Evolutionary conservation across 2,888 invertebrate species (phyloP).

Genomic region (Augiades crinisus): DNA sequence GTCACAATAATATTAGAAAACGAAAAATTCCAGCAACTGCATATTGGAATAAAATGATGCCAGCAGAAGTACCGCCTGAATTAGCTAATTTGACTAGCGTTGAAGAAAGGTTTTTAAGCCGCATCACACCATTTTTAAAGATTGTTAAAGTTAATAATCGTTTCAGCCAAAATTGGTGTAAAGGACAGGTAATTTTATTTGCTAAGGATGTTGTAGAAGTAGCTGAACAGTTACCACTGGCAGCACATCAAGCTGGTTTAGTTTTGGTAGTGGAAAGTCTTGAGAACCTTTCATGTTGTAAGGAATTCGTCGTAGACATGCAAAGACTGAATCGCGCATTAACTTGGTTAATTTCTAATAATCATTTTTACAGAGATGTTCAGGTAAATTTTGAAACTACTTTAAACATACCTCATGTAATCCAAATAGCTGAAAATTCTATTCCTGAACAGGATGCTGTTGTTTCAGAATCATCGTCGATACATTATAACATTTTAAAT

Average conservation of each 20-base stretch:
- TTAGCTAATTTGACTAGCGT: slow-evolving; percentile 27
- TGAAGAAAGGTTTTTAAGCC: slow-evolving; percentile 29
- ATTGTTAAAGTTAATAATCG: slow-evolving; percentile 36
- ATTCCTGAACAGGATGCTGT: too few relatives aligned
- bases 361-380: too few relatives aligned
- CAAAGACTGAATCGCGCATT: slow-evolving; percentile 31
- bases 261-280: slow-evolving; percentile 23
- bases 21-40: slow-evolving; percentile 31
- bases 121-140: slow-evolving; percentile 36
- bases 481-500: slow-evolving; percentile 24
- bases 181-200: slow-evolving; percentile 35
- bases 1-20: slow-evolving; percentile 31
- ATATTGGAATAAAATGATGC: slow-evolving; percentile 35
- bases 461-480: too few relatives aligned
- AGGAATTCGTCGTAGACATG: slow-evolving; percentile 33
- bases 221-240: slow-evolving; percentile 31
- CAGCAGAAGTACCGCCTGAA: slow-evolving; percentile 28
- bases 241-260: slow-evolving; percentile 21
- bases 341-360: slow-evolving; percentile 27
- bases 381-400: too few relatives aligned
- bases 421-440: too few relatives aligned
- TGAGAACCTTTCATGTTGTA: too few relatives aligned
- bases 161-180: slow-evolving; percentile 39
- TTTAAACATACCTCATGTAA: too few relatives aligned
- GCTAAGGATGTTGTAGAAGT: slow-evolving; percentile 34